phyloP scores from a whole-genome alignment of 2,797 vertebrate genomes.

The Sternotherus odoratus region DNA sequence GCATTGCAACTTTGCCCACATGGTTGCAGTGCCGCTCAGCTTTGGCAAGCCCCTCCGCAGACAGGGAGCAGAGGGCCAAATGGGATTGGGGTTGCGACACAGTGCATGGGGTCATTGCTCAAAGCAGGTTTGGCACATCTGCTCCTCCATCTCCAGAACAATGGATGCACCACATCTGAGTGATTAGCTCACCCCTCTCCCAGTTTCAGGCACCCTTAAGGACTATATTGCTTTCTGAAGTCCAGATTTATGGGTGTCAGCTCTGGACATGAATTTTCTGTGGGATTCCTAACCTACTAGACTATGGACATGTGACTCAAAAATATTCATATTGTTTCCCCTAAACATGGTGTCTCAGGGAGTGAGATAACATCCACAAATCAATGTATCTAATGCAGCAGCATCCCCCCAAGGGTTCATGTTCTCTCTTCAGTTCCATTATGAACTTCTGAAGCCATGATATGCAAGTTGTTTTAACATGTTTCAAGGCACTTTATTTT shows the following conservation, averaged over 20 bases:
- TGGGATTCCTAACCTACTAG: neutral
- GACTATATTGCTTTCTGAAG: neutral
- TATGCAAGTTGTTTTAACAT: neutral
- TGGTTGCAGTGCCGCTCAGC: no score
- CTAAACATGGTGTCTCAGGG: neutral
- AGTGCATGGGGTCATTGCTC: no score
- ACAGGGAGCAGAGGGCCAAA: no score
- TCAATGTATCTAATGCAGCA: neutral
- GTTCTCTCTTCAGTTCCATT: neutral
- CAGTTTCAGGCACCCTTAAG: neutral
- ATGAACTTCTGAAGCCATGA: neutral
- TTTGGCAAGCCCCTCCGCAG: no score
- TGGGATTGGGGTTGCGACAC: no score
- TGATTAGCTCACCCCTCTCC: neutral
- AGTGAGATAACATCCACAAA: neutral
- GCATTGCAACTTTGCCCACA: no score
- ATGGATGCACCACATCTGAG: no score
- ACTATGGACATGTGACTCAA: neutral
- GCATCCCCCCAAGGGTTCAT: neutral
- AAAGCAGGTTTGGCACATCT: no score
- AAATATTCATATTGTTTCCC: neutral
- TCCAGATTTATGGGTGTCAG: neutral
- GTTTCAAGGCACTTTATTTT: neutral
- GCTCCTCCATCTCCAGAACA: no score
- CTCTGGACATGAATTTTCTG: neutral